Conservation (phyloP, 2,888 invertebrate species). For the Sympetrum striolatum region DNA sequence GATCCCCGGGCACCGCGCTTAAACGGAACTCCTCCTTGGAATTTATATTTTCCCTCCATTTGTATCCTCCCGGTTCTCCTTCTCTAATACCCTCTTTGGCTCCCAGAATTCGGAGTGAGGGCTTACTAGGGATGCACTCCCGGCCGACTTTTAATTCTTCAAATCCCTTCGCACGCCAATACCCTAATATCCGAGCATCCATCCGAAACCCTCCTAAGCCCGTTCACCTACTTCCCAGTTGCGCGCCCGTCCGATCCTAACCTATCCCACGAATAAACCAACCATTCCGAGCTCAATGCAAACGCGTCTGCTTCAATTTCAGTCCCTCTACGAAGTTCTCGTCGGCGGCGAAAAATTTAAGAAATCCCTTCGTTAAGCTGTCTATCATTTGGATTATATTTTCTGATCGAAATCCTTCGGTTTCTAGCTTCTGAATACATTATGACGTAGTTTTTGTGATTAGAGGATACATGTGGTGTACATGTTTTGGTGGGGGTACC, state of each 20-base stretch:
- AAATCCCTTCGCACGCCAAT: neutral
- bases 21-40: neutral
- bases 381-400: no score
- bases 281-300: neutral
- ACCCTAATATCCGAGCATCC: neutral
- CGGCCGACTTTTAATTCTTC: neutral
- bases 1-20: neutral
- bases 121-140: neutral
- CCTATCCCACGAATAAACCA: no score
- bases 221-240: neutral
- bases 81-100: neutral
- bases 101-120: neutral
- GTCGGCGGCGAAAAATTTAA: no score
- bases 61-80: neutral
- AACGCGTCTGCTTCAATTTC: neutral
- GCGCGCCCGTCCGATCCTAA: neutral
- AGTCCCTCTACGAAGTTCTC: neutral
- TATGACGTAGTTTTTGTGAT: no score
- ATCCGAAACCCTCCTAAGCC: neutral
- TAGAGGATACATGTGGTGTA: no score
- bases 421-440: no score
- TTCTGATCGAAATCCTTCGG: no score
- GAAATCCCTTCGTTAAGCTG: no score
- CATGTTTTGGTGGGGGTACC: no score
- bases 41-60: neutral